phyloP scores from a whole-genome alignment of 2,888 invertebrate species.

The Aromia moschata region DNA sequence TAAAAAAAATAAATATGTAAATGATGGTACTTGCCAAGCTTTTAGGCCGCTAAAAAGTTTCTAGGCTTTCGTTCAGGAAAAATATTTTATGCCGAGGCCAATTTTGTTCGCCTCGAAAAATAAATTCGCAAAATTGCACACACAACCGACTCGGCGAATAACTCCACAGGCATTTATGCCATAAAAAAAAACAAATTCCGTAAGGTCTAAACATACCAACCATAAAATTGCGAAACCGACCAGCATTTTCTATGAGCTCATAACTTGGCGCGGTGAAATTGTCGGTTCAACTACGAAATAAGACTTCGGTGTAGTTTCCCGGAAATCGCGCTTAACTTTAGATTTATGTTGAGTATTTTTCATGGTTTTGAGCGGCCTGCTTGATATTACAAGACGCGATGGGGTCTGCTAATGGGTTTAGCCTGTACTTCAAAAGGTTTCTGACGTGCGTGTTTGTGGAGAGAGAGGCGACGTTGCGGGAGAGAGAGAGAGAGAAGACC shows the following conservation, averaged over 20 bases:
- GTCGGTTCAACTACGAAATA: conserved; percentile 19
- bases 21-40: too few relatives aligned
- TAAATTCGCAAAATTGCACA: too few relatives aligned
- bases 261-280: conserved; percentile 4
- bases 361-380: conserved; percentile 55
- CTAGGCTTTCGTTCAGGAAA: too few relatives aligned
- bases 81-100: too few relatives aligned
- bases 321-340: conserved; percentile 56
- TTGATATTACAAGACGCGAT: conserved; percentile 57
- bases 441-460: conserved; percentile 50
- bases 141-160: too few relatives aligned
- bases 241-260: conserved; percentile 1
- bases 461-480: conserved; percentile 29
- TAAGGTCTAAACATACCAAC: too few relatives aligned
- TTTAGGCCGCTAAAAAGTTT: too few relatives aligned
- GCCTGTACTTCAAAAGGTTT: conserved; percentile 57
- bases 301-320: conserved; percentile 48
- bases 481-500: conserved; percentile 26
- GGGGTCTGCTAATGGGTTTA: conserved; percentile 58
- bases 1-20: too few relatives aligned
- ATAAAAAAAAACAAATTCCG: too few relatives aligned
- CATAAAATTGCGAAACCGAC: neutral
- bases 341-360: conserved; percentile 58
- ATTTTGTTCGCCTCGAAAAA: too few relatives aligned
- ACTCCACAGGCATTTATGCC: too few relatives aligned